Evolutionary conservation across 2,797 vertebrate species (phyloP).

Genomic region (Myotis myotis): DNA sequence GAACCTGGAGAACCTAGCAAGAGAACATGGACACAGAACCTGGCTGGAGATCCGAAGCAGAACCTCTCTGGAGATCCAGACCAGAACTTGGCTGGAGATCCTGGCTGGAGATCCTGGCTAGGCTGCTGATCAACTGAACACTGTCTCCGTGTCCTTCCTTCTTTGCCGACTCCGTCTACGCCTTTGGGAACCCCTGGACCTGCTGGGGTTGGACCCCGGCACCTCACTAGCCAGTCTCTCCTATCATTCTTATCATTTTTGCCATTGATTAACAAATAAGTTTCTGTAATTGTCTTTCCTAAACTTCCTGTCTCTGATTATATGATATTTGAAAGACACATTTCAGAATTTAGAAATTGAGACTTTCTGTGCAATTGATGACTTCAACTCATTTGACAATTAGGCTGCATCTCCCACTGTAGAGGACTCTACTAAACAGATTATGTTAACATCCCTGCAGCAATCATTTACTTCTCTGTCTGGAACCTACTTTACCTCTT

Average conservation of each 20-base stretch:
- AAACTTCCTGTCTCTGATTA: neutral
- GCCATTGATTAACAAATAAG: neutral
- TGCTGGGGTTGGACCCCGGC: too few relatives aligned
- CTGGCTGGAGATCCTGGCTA: too few relatives aligned
- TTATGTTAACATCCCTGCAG: neutral
- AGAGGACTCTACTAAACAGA: neutral
- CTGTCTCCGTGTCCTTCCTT: too few relatives aligned
- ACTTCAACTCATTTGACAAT: neutral
- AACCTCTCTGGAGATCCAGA: too few relatives aligned
- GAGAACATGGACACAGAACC: too few relatives aligned
- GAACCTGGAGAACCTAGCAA: too few relatives aligned
- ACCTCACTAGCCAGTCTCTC: neutral
- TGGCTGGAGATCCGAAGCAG: too few relatives aligned
- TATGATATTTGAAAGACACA: neutral
- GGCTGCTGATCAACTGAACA: too few relatives aligned
- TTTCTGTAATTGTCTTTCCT: neutral
- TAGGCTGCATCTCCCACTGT: neutral
- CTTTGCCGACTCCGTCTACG: too few relatives aligned
- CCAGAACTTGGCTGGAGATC: too few relatives aligned
- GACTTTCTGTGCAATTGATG: neutral
- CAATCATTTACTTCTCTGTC: neutral
- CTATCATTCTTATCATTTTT: neutral
- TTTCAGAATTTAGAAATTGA: conserved; percentile 36
- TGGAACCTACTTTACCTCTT: neutral
- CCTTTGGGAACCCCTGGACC: too few relatives aligned